These are phyloP conservation scores for Zygothrica quintamaculata DNA, from an alignment of 2,888 invertebrate species.

Conservation along the genomic window DNA sequence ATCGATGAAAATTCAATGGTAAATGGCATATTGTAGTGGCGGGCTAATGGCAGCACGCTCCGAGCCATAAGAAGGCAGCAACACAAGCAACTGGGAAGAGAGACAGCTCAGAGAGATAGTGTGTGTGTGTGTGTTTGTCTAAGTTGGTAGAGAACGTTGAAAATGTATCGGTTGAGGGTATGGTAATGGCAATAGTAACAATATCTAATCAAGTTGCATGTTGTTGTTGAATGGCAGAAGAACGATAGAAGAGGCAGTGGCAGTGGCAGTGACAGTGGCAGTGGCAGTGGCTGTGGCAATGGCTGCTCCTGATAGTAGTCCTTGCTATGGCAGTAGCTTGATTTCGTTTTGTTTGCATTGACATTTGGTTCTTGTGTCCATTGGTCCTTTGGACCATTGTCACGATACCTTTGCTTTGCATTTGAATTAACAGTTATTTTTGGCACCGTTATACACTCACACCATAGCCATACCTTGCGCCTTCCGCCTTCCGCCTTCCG, in stretches of 20 bases:
- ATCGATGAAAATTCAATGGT: constrained; percentile 76
- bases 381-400: constrained; percentile 61
- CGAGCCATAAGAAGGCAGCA: constrained; percentile 25
- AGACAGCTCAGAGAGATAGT: not conserved
- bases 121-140: not conserved
- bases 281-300: not conserved
- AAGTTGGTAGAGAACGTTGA: not conserved
- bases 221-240: constrained; percentile 44
- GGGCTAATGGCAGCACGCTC: constrained; percentile 71
- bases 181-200: constrained; percentile 47
- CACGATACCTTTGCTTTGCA: constrained; percentile 75
- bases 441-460: constrained; percentile 61
- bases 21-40: constrained; percentile 74
- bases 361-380: constrained; percentile 62
- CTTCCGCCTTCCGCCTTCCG: too few relatives aligned
- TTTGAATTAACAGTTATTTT: constrained; percentile 80
- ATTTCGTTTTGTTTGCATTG: constrained; percentile 68
- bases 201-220: constrained; percentile 73
- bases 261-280: not conserved
- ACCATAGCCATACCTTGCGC: not conserved
- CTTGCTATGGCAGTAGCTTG: constrained; percentile 4
- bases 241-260: not conserved
- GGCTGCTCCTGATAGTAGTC: not conserved
- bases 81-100: constrained; percentile 4
- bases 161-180: not conserved